Percentiles rank a stretch among this genome's conserved stretches.
phyloP scores from a whole-genome alignment of 2,113 vertebrate genomes.

The Corapipo altera region DNA sequence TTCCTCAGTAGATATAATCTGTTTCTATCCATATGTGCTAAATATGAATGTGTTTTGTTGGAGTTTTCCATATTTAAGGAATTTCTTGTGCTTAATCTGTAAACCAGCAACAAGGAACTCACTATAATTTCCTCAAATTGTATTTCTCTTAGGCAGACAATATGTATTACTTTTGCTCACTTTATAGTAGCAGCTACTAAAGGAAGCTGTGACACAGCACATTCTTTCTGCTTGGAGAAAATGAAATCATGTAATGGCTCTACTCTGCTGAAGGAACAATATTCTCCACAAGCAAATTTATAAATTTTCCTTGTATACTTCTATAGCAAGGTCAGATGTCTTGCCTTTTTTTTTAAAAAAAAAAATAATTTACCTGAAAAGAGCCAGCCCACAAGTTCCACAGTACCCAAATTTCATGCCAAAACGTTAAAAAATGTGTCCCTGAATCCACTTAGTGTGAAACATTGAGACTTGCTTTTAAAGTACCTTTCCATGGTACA shows the following conservation, averaged over 20 bases:
- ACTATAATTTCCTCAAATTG: background rate
- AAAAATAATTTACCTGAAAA: background rate
- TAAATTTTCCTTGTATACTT: background rate
- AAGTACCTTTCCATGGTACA: background rate
- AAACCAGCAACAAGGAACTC: background rate
- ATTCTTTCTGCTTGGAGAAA: background rate
- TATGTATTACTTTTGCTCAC: background rate
- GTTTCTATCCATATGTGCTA: background rate
- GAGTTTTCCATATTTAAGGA: background rate
- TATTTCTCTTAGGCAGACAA: background rate
- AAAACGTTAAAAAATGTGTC: background rate
- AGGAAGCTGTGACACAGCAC: background rate
- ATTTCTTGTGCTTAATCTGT: background rate
- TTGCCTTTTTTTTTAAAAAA: background rate
- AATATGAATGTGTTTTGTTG: background rate
- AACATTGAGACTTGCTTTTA: background rate
- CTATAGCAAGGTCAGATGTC: background rate
- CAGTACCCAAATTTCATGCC: background rate
- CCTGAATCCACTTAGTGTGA: background rate
- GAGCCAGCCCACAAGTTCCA: background rate
- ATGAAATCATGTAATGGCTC: background rate
- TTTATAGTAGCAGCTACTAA: background rate
- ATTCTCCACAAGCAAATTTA: background rate
- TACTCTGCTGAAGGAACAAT: background rate
- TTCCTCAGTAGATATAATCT: background rate